Evolutionary conservation across 2,113 vertebrate species (phyloP).

Genomic region (Leptosomus discolor): DNA sequence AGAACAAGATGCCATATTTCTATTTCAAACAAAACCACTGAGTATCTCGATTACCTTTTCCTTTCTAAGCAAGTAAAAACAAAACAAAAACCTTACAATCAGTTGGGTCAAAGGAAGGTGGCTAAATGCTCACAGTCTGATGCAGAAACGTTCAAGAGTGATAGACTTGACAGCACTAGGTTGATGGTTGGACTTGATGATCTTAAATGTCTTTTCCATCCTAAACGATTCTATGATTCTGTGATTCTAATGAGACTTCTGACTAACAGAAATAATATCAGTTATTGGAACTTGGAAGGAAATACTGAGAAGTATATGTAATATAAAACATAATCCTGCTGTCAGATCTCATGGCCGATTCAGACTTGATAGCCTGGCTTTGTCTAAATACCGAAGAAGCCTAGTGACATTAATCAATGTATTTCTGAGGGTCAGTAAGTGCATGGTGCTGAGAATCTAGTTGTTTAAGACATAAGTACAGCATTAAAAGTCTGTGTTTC

Average conservation of each 20-base stretch:
- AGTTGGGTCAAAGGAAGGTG: background rate
- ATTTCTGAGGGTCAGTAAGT: background rate
- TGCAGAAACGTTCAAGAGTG: rapidly evolving
- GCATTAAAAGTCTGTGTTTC: background rate
- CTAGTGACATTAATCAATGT: rapidly evolving
- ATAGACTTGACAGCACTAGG: too few relatives aligned
- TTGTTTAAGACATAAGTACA: rapidly evolving
- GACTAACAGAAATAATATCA: background rate
- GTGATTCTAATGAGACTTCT: background rate
- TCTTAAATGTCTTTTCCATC: too few relatives aligned
- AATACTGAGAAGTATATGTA: background rate
- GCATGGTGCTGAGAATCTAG: rapidly evolving
- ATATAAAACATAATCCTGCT: background rate
- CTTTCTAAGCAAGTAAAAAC: background rate
- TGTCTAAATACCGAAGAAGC: background rate
- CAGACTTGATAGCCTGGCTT: background rate
- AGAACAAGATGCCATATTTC: background rate
- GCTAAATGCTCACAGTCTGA: background rate
- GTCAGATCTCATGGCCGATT: background rate
- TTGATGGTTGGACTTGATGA: too few relatives aligned
- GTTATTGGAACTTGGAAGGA: background rate
- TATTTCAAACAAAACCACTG: background rate
- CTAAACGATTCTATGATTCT: too few relatives aligned
- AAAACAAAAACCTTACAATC: background rate
- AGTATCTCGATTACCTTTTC: background rate